A percentile compares a stretch with the other conserved stretches of the same genome.
phyloP scores from a whole-genome alignment of 2,113 vertebrate species.

The Synodontis membranacea region DNA sequence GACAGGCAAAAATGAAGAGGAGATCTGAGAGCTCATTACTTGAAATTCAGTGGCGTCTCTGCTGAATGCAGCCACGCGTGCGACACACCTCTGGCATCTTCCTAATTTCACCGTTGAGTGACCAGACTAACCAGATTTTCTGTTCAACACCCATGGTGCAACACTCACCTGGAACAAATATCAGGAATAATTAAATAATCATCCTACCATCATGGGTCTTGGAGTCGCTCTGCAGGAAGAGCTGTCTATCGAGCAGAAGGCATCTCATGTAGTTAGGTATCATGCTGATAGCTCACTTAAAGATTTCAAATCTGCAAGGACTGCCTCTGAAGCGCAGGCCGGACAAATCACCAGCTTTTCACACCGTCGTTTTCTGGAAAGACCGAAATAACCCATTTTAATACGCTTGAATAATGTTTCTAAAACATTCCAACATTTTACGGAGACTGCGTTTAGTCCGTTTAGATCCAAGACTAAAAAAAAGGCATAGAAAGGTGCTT shows the following conservation, averaged over 20 bases:
- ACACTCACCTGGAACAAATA: constrained; percentile 58
- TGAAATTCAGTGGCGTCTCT: constrained; percentile 35
- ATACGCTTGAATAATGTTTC: not conserved
- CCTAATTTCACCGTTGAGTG: constrained; percentile 68
- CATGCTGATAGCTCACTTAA: constrained; percentile 25
- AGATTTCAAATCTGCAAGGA: constrained; percentile 1
- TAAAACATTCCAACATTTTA: not conserved
- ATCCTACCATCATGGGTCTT: constrained; percentile 8
- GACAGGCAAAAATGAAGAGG: constrained; percentile 19
- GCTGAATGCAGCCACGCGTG: constrained; percentile 57
- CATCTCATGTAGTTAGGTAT: not conserved
- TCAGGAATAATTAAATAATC: constrained; percentile 51
- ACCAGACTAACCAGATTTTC: constrained; percentile 60
- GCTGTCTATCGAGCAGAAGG: constrained; percentile 13
- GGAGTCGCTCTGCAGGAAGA: constrained; percentile 9
- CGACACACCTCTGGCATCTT: constrained; percentile 56
- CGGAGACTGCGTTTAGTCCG: not conserved
- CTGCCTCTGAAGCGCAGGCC: not conserved
- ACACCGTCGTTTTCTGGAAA: not conserved
- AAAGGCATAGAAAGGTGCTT: not conserved
- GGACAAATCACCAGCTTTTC: not conserved
- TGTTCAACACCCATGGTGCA: constrained; percentile 51
- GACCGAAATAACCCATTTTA: not conserved
- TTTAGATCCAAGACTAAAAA: not conserved
- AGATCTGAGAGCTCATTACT: constrained; percentile 50